A percentile compares a stretch with the other conserved stretches of the same genome.
Conservation (phyloP, 2,888 invertebrate species). For the Anticlea derivata region DNA sequence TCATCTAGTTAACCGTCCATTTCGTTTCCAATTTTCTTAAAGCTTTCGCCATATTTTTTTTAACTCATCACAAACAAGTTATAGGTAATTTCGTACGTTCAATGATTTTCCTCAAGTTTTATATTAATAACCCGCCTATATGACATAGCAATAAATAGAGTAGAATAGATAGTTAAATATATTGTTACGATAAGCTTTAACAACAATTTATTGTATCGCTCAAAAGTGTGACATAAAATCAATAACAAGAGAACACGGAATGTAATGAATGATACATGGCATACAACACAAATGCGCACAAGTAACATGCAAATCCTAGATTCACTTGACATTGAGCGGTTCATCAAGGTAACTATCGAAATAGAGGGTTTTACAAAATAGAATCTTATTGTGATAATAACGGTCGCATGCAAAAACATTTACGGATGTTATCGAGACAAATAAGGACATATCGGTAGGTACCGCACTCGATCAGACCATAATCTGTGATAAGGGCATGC, state of each 20-base stretch:
- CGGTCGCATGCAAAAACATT: slow-evolving; percentile 32
- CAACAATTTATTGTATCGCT: slow-evolving; percentile 33
- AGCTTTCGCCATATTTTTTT: slow-evolving; percentile 41
- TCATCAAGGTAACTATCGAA: slow-evolving; percentile 19
- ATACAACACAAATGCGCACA: slow-evolving; percentile 59
- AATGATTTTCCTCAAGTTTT: slow-evolving; percentile 65
- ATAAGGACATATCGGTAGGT: slow-evolving; percentile 73
- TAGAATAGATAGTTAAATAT: slow-evolving; percentile 79
- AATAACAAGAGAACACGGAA: slow-evolving; percentile 5
- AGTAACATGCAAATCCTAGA: slow-evolving; percentile 40
- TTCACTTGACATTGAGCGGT: slow-evolving; percentile 34
- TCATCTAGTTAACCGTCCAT: slow-evolving; percentile 69
- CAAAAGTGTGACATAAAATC: slow-evolving; percentile 33
- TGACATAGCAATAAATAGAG: slow-evolving; percentile 82
- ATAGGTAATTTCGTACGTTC: slow-evolving; percentile 49
- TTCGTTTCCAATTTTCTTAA: slow-evolving; percentile 40
- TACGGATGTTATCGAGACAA: slow-evolving; percentile 44
- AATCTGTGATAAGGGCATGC: slow-evolving; percentile 81
- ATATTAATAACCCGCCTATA: slow-evolving; percentile 81
- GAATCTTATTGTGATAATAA: slow-evolving; percentile 34
- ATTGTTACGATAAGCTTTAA: slow-evolving; percentile 41
- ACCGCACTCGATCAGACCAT: slow-evolving; percentile 69
- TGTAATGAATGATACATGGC: slow-evolving; percentile 1
- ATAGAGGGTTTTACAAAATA: slow-evolving; percentile 29
- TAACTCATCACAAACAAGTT: slow-evolving; percentile 32